Evolutionary conservation across 1,140 invertebrate genomes (phyloP).

Genomic region (Drosophila truncata): DNA sequence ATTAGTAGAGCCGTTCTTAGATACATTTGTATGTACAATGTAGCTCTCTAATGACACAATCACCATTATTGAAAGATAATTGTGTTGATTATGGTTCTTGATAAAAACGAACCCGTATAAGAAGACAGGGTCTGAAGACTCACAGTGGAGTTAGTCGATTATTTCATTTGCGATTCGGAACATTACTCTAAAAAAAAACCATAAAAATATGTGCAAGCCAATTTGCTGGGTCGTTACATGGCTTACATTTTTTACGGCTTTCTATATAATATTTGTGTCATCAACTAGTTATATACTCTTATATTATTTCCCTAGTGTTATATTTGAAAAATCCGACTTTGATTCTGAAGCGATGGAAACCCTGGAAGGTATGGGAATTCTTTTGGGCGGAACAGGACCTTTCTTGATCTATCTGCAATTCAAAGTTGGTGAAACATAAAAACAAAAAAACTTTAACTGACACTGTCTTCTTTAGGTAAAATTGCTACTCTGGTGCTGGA

Average conservation of each 20-base stretch:
- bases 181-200: not conserved
- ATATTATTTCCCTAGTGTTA: not conserved
- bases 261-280: accelerated
- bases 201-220: conserved; percentile 2
- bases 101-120: not conserved
- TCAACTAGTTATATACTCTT: not conserved
- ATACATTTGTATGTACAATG: no score
- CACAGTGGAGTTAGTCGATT: not conserved
- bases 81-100: not conserved
- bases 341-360: accelerated
- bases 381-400: not conserved
- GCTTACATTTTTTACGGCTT: not conserved
- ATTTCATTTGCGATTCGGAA: not conserved
- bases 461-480: conserved; percentile 2
- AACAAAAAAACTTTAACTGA: no score
- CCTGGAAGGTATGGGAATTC: not conserved
- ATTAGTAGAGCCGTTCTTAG: no score
- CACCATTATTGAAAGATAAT: not conserved
- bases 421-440: conserved; percentile 6
- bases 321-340: no score
- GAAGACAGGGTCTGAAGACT: not conserved
- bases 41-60: not conserved
- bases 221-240: not conserved
- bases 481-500: conserved; percentile 1
- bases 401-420: conserved; percentile 12